Conservation (phyloP, 2,888 invertebrate species). For the Pyrrhia umbra region DNA sequence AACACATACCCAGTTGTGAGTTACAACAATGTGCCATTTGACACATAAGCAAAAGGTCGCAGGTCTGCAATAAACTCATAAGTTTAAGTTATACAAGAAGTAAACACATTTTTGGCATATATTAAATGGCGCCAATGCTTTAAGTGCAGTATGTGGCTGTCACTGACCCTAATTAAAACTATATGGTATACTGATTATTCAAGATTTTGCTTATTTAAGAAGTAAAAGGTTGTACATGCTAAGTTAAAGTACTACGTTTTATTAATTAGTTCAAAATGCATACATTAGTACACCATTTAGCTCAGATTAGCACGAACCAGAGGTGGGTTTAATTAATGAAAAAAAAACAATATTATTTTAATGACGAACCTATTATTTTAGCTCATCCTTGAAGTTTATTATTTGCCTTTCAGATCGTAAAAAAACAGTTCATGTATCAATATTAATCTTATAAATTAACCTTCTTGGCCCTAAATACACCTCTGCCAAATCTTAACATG, state of each 20-base stretch:
- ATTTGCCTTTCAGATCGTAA: neutral
- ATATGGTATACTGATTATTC: constrained; percentile 12
- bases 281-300: no score
- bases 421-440: no score
- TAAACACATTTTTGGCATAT: constrained; percentile 9
- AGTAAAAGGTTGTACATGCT: constrained; percentile 3
- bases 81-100: neutral
- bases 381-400: neutral
- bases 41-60: constrained; percentile 30
- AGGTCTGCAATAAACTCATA: constrained; percentile 35
- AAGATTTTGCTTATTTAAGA: neutral
- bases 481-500: neutral
- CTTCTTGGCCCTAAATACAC: neutral
- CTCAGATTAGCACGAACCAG: no score
- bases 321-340: no score
- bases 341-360: no score
- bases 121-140: constrained; percentile 50
- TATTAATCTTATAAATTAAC: neutral
- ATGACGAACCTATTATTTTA: neutral
- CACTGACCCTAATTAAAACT: constrained; percentile 50
- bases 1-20: constrained; percentile 16
- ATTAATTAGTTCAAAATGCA: no score
- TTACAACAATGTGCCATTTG: constrained; percentile 6
- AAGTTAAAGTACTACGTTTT: constrained; percentile 1
- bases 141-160: constrained; percentile 16